Base-by-base conservation (phyloP, 2,797 vertebrate species). In the Channallabes apus region DNA sequence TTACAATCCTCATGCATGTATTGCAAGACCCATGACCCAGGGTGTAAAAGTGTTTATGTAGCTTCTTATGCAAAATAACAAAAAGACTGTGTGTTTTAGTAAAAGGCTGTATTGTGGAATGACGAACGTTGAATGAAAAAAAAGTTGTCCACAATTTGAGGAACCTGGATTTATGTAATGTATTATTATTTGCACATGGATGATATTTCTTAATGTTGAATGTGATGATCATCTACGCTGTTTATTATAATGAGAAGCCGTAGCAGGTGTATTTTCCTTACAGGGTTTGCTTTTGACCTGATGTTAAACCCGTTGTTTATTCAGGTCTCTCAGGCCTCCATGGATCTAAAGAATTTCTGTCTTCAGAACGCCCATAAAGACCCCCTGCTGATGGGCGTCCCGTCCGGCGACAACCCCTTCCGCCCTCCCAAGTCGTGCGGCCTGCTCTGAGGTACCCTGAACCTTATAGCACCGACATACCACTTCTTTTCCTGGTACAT, bases 341-440 rank as follows among this genome's bases (percentile, higher is more conserved):
- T 92, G 6, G 95, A 96, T 2, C 93, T 96, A 84, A 94, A 86
- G 82, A 94, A 93, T 91, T 96, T 95, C 93, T 96, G 95, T 89
- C 83, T 95, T 82, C 95, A 95, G 85, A 96, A 96, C 62, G 95
- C 94, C 38, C 87, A 91, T 85, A 95, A 94, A 89, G 95, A 96
- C 91, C 95, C 95, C n/a, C 94, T 96, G 54, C 92, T 96, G 90
- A 91, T 94, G 68, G 94, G 95, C 9, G 93, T 96, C n/a, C 94
- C 95, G 9, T 95, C 94, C 85, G 94, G 94, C 27, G 94, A 96
- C 87, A 96, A 96, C 91, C 95, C 95, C 59, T 96, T 95, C 90
- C 92, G 95, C 82, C 95, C 94, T 61, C 94, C 94, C 3, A 95
- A 95, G 72, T 95, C 94, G 86, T 96, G 95, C 89, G 92, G 93